Conservation (phyloP, 2,797 vertebrate species). For the Danionella dracula region DNA sequence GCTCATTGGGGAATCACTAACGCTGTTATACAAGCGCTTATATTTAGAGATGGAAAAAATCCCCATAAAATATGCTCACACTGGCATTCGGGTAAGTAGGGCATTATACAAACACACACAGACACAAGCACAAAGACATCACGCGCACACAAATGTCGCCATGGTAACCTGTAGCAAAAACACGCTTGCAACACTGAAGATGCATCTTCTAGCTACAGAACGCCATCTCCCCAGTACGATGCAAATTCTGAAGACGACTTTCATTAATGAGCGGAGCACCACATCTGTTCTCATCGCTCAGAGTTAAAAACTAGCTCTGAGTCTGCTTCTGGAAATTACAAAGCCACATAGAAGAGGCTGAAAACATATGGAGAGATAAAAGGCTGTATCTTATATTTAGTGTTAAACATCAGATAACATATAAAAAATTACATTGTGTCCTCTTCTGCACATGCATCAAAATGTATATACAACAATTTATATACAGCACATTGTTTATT, state of each 20-base stretch:
- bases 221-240: background rate
- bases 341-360: background rate
- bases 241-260: background rate
- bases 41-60: slow-evolving; percentile 20
- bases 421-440: no score
- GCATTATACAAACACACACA: slow-evolving; percentile 12
- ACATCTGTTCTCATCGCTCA: background rate
- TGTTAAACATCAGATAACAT: no score
- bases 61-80: slow-evolving; percentile 7
- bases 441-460: no score
- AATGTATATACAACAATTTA: no score
- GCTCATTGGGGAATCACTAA: background rate
- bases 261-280: background rate
- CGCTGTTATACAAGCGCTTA: slow-evolving; percentile 1
- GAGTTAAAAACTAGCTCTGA: background rate
- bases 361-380: no score
- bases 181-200: slow-evolving; percentile 10
- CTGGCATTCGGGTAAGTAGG: slow-evolving; percentile 35
- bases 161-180: slow-evolving; percentile 23
- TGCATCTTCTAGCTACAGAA: background rate
- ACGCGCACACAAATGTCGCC: background rate
- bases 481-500: no score
- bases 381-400: no score
- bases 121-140: slow-evolving; percentile 4
- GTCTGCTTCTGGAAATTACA: background rate